A percentile compares a stretch with the other conserved stretches of the same genome.
Conservation (phyloP, 30 jellyfish, hydroid and myxozoan species). For the Catostylus mosaicus region DNA sequence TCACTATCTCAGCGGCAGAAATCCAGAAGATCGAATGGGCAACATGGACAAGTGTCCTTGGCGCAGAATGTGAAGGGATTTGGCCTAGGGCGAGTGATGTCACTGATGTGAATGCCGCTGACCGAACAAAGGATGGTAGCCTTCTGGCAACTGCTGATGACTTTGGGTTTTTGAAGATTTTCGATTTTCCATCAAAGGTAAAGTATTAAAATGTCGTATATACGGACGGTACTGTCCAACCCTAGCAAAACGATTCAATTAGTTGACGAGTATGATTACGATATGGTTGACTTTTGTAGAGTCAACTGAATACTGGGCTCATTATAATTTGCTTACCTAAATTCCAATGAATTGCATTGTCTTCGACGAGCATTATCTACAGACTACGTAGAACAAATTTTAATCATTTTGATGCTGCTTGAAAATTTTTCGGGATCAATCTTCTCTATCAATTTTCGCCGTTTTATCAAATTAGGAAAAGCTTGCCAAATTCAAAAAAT, state of each 20-base stretch:
- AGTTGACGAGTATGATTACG: no score
- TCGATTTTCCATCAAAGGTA: constrained; percentile 85
- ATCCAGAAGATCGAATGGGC: constrained; percentile 79
- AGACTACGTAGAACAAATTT: no score
- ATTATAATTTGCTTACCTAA: no score
- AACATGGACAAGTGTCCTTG: constrained; percentile 95
- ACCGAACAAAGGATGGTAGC: constrained; percentile 81
- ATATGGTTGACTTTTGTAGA: no score
- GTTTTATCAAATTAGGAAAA: no score
- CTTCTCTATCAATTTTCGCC: background rate
- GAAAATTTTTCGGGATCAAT: background rate
- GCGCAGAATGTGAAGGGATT: constrained; percentile 85
- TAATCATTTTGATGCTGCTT: background rate
- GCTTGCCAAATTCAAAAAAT: constrained; percentile 87
- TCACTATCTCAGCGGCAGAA: constrained; percentile 64
- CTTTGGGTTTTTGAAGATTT: constrained; percentile 89
- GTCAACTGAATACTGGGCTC: no score
- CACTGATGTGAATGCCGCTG: constrained; percentile 92
- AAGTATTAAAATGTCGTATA: background rate
- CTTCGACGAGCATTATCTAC: no score
- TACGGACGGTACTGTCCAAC: no score
- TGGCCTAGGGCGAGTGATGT: constrained; percentile 96
- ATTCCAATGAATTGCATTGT: no score
- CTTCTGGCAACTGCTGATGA: constrained; percentile 96
- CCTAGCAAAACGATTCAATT: no score